Conservation (phyloP, 2,888 invertebrate genomes). For the Sturmia bella region DNA sequence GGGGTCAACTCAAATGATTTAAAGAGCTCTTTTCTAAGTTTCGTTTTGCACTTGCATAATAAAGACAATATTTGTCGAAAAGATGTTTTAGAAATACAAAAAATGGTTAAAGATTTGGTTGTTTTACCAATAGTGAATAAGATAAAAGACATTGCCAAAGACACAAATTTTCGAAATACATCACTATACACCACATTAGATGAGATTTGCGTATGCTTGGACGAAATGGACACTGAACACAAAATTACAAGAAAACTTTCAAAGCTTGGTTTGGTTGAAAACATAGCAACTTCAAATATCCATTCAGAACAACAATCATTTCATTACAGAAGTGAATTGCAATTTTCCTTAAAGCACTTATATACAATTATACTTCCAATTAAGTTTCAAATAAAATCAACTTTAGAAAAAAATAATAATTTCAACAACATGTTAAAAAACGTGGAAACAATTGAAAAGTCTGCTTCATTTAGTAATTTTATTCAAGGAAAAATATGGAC, state of each 20-base stretch:
- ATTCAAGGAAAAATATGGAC: conserved; percentile 39
- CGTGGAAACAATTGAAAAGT: background rate
- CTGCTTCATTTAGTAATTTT: conserved; percentile 19
- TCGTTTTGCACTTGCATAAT: conserved; percentile 23
- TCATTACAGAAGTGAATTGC: conserved; percentile 25
- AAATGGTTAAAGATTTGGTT: conserved; percentile 36
- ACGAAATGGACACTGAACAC: conserved; percentile 30
- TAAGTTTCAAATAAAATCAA: conserved; percentile 23
- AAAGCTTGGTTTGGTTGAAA: conserved; percentile 11
- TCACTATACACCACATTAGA: conserved; percentile 1
- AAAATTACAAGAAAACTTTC: conserved; percentile 22
- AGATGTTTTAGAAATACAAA: conserved; percentile 33
- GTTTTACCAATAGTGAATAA: conserved; percentile 27
- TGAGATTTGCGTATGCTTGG: conserved; percentile 1
- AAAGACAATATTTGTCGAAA: conserved; percentile 24
- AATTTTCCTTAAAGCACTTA: background rate
- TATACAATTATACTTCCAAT: conserved; percentile 17
- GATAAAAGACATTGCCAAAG: background rate
- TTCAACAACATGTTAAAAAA: background rate
- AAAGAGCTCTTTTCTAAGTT: conserved; percentile 24
- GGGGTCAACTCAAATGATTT: background rate
- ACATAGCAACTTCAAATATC: conserved; percentile 12
- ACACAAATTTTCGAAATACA: background rate
- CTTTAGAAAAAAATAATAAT: conserved; percentile 17
- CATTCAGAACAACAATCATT: background rate